These are phyloP conservation scores for Chrysolina americana DNA, from an alignment of 2,888 invertebrate species.

Conservation along the genomic window DNA sequence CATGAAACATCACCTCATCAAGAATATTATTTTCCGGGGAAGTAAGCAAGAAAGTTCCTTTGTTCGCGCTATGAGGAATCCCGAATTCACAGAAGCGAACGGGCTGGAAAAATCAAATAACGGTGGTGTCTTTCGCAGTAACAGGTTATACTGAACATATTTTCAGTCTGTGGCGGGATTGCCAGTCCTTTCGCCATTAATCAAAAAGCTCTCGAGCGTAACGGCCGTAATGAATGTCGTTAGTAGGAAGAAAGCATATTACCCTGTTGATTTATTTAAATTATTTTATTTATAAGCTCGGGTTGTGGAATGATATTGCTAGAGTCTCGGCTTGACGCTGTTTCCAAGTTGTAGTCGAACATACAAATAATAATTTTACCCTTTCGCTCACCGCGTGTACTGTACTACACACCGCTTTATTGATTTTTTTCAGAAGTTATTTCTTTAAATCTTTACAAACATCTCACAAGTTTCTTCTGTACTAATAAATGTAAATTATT, in stretches of 20 bases:
- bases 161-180: slow-evolving; percentile 1
- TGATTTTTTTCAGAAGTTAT: no score
- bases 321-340: no score
- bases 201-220: slow-evolving; percentile 13
- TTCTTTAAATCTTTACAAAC: no score
- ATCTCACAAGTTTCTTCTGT: no score
- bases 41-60: slow-evolving; percentile 21
- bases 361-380: no score
- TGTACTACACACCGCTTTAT: no score
- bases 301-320: background rate
- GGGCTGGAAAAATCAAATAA: slow-evolving; percentile 27
- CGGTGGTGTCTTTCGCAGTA: no score
- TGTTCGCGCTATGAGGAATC: slow-evolving; percentile 1
- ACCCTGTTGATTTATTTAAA: background rate
- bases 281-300: slow-evolving; percentile 1
- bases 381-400: no score
- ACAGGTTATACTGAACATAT: slow-evolving; percentile 9
- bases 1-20: slow-evolving; percentile 22
- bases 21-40: slow-evolving; percentile 12
- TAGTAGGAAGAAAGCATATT: slow-evolving; percentile 3
- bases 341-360: no score
- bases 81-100: background rate
- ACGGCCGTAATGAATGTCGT: slow-evolving; percentile 20
- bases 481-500: no score
- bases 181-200: slow-evolving; percentile 5